These are phyloP conservation scores for Stegophylla sp. DNA, from an alignment of 2,888 invertebrate genomes.

Conservation along the genomic window DNA sequence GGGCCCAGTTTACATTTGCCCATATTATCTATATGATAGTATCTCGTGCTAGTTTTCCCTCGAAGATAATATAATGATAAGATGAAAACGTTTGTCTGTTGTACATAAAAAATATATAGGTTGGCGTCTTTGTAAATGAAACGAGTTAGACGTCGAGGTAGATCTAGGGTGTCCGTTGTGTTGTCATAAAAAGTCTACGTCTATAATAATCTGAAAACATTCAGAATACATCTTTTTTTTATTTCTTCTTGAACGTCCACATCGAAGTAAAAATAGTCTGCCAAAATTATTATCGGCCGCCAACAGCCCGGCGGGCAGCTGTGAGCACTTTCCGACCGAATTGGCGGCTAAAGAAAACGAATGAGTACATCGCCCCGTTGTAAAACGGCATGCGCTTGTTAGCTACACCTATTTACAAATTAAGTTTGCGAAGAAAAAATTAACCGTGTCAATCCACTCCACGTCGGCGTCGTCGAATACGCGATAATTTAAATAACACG, in stretches of 20 bases:
- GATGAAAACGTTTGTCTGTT: no score
- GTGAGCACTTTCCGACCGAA: not conserved
- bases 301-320: not conserved
- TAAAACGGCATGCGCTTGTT: not conserved
- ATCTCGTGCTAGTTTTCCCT: no score
- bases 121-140: no score
- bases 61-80: no score
- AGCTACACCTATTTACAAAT: conserved; percentile 26
- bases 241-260: not conserved
- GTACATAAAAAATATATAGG: no score
- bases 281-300: conserved; percentile 10
- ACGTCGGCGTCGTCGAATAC: not conserved
- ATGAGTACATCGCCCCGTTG: not conserved
- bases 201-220: not conserved
- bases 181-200: not conserved
- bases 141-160: no score
- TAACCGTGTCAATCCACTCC: conserved; percentile 24
- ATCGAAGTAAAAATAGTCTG: not conserved
- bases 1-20: no score
- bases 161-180: not conserved
- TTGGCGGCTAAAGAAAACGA: not conserved
- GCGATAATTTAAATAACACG: conserved; percentile 16
- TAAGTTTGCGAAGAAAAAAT: conserved; percentile 27
- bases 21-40: no score
- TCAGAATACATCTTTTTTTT: no score